Base-by-base conservation (phyloP, 2,888 invertebrate species). In the Amphipyra berbera region DNA sequence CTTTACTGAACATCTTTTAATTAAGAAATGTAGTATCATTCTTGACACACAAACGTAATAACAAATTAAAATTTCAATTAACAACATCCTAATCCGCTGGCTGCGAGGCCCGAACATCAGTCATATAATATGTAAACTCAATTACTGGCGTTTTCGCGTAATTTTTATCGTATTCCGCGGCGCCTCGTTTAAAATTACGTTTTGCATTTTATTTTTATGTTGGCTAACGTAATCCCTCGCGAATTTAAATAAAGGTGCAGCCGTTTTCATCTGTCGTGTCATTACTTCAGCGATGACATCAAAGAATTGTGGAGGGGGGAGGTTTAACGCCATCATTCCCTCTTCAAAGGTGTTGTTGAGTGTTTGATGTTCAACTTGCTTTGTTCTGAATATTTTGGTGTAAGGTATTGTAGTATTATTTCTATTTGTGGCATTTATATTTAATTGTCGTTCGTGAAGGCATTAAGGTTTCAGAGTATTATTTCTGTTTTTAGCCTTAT, bases 51-150 rank as follows among this genome's bases (percentile, higher is more conserved):
- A 14, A 21, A 27, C 30, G 3, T 12, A 30, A 7, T 7, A 7
- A 15, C 7, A 45, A 60, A 47, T 8, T 8, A 21, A 41, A 52
- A 33, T 30, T 30, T 56, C 5, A 61, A 56, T 21, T 9, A 48
- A 37, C 5, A 41, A 40, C 30, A 12, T 7, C 41, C 4, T 45
- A 47, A 33, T 41, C 48, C 74, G 66, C 55, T 30, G 1, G 1
- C 40, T 57, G 41, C 7, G 14, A 21, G 14, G 59, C 56, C 59
- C 46, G 0, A 59, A 14, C 48, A 27, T 44, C 53, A 14, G 48
- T 21, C 49, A 61, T 67, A 61, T 52, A 63, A 65, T 66, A 76
- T 71, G 62, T 65, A 69, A 76, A 78, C 67, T 55, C 68, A 76
- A 76, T 78, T 74, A 67, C 72, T 10, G 40, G 9, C 47, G 57